Evolutionary conservation across 2,797 vertebrate species (phyloP), one percentile per base, ranked within the genome.

Genomic region (Danio aesculapii): DNA sequence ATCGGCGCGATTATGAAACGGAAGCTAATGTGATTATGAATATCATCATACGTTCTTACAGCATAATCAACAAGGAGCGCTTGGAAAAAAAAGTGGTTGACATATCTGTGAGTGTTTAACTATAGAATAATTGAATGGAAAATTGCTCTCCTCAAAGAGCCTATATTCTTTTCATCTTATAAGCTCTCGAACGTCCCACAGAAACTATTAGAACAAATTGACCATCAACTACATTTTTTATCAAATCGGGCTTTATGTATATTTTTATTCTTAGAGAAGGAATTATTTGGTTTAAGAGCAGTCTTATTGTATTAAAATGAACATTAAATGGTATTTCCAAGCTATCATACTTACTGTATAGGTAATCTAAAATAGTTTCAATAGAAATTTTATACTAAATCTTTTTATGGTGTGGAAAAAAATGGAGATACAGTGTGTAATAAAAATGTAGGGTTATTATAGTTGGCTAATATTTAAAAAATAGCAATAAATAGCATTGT

Each of bases 21-120:
- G 81, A 87, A 90, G 88, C 88, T 93, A 93, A 94, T 92, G 90
- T 94, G 92, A 93, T 94, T 94, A 94, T 92, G 52, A 77, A 83
- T 59, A 76, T 77, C 71, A 52, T 67, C 30, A 17, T 21, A 44
- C 8, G 4, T 68, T 58, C 50, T 46, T 55, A 64, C 74, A 11
- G 74, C 61, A 64, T 57, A 53, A 66, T 77, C 62, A 77, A 77
- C 75, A 47, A 57, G 50, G 75, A 77, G 61, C 74, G 19, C 30
- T 64, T 66, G n/a, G 39, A 55, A 77, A 67, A 30, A 77, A 77
- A n/a, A 67, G 49, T 57, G n/a, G 49, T 47, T 66, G 50, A 57
- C 39, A 57, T 58, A 55, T 80, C 77, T 63, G 17, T 44, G 77
- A 62, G 19, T 57, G 14, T 81, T 75, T 58, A 58, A 55, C 72